Evolutionary conservation across 2,797 vertebrate species (phyloP), one percentile per base, ranked within the genome.

Genomic region (Brachyrhaphis roseni): DNA sequence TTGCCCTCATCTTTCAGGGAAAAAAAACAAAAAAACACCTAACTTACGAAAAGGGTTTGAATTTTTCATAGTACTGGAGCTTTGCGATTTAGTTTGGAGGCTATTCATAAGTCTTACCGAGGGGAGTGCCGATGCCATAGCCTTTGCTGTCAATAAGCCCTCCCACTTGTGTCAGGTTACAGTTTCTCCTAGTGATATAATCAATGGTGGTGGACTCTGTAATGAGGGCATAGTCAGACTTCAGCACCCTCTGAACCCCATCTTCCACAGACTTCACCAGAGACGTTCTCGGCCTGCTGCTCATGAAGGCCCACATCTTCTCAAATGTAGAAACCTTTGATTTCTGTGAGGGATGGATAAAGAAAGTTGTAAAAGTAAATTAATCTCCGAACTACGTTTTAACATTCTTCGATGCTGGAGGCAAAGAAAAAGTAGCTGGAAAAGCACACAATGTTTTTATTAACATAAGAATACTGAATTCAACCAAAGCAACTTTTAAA

Each of bases 301-400:
- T 99, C 98, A 99, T 99, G 88, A 99, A 99, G 72, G 98, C 98
- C 98, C 98, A 99, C 98, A 99, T 99, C 90, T 99, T 99, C 94
- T 99, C 98, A 82, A 99, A 99, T 0, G 98, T 99, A 62, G 98
- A 99, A 77, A 99, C 98, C 92, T 97, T 98, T 53, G 98, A 99
- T 96, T 98, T 99, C 98, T 99, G 95, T 36, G 84, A 82, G 80
- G 82, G 46, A 82, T 57, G 15, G 46, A 84, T 82, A 82, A 57
- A 81, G 62, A 5, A 13, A 0, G 31, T 81, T 79, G 47, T 20
- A 74, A 81, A 62, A 74, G 55, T 53, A 23, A 53, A 59, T 55
- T 79, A 81, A 47, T n/a, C 53, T 85, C 82, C 86, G 53, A 84
- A 84, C 77, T 53, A 76, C 36, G 76, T 82, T 88, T 76, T 55